Evolutionary conservation across 2,797 vertebrate species (phyloP).

Genomic region (Myotis planiceps): DNA sequence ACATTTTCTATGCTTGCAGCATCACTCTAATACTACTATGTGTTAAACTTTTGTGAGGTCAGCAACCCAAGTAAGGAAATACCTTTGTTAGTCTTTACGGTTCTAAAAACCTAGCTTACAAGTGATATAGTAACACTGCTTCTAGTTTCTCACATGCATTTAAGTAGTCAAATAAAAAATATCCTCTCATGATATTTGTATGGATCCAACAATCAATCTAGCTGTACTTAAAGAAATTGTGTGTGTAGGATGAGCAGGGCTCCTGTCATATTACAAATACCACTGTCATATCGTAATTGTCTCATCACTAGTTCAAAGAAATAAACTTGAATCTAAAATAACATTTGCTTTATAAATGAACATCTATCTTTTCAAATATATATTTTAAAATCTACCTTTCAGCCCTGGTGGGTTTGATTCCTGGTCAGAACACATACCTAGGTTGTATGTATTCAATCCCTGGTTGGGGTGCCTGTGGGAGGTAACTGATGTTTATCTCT

Average conservation of each 20-base stretch:
- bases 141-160: background rate
- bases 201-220: background rate
- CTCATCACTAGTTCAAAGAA: conserved; percentile 15
- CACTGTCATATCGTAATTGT: conserved; percentile 45
- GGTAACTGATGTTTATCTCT: background rate
- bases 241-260: background rate
- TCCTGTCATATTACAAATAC: background rate
- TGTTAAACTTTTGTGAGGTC: background rate
- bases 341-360: background rate
- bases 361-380: background rate
- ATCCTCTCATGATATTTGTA: background rate
- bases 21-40: background rate
- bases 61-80: background rate
- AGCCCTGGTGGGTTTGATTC: background rate
- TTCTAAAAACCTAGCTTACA: conserved; percentile 39
- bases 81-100: background rate
- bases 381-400: background rate
- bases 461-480: background rate
- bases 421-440: background rate
- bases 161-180: background rate
- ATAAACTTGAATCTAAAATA: background rate
- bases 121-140: background rate
- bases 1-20: background rate
- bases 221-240: conserved; percentile 19
- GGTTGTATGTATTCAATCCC: background rate